Evolutionary conservation across 2,113 vertebrate species (phyloP), one percentile per base, ranked within the genome.

Genomic region (Pardalotus punctatus): DNA sequence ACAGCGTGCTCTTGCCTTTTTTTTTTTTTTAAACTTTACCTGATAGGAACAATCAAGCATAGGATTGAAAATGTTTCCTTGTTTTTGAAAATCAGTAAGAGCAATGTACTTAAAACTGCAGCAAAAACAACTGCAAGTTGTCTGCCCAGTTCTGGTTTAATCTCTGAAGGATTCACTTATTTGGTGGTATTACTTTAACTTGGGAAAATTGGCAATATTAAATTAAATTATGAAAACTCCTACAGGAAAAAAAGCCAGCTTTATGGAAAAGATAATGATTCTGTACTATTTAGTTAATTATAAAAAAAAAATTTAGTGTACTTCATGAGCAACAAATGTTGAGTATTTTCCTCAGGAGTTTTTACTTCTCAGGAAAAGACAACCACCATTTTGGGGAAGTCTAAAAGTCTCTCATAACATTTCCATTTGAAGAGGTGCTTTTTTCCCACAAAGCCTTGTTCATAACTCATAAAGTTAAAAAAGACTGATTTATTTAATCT

Each of bases 191-290:
- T 95, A 93, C 96, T 96, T 97, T 96, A 97, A 87, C 86, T 78
- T 83, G 71, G 91, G 45, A 80, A 94, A 83, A 76, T 14, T 2
- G 22, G 38, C 56, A 92, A 58, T 77, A 50, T 78, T 96, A 90
- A 98, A 97, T 97, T 95, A 97, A 94, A 78, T 72, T 92, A 58
- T 93, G 83, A 81, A 89, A 89, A 91, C 21, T 96, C 82, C 67
- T 92, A 45, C 35, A 61, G 86, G 81, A 47, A 31, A 11, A 65
- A 11, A 17, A 29, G 28, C 4, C 50, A 77, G 27, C 82, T 97
- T 94, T 87, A 93, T 87, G 74, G 70, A 88, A 95, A 91, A 94
- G 69, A 54, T 86, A 76, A 60, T 80, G 70, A 81, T 79, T 95
- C 22, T 64, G 29, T 80, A 42, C 45, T 73, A 31, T 82, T 80